Base-by-base conservation (phyloP, 1,140 invertebrate genomes). In the Muscidifurax raptorellus region DNA sequence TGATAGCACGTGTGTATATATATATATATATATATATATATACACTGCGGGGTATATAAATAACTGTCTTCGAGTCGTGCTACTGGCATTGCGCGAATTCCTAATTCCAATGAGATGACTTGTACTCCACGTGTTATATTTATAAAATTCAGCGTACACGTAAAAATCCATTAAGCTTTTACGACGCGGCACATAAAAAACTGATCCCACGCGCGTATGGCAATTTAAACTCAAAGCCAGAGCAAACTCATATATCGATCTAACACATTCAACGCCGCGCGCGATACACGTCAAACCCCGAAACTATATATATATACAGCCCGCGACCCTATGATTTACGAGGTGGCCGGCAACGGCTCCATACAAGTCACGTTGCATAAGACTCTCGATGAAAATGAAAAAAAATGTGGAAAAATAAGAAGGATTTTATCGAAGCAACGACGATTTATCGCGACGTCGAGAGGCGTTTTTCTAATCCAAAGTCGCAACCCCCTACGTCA, bases 391-490 rank as follows among this genome's bases (percentile, higher is more conserved):
- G 80, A 2, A 67, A 67, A 83, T 67, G 13, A 28, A 64, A 32
- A 82, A 82, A 27, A n/a, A n/a, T 36, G 47, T n/a, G 36, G 12
- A 47, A 13, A 18, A 47, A 30, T 1, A 76, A 27, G n/a, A 30
- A 1, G 64, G 27, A 83, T 78, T 77, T 64, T 78, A 78, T 76
- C 59, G 22, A 22, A 30, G 71, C 44, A 67, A 30, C 66, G 25
- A 69, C 80, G 66, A 77, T 82, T 79, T 82, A 82, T 86, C 75
- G 67, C 44, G 40, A 52, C 25, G 71, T 71, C n/a, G n/a, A n/a
- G n/a, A n/a, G 67, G 13, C 32, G 78, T 44, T 79, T 84, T 84
- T 74, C 76, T 84, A 80, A 79, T 84, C 67, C 82, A 18, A 47
- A 28, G n/a, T 12, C 0, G 25, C 28, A 71, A 36, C 47, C 67